phyloP scores from a whole-genome alignment of 2,888 invertebrate species.

The Parapristionchus giblindavisi region DNA sequence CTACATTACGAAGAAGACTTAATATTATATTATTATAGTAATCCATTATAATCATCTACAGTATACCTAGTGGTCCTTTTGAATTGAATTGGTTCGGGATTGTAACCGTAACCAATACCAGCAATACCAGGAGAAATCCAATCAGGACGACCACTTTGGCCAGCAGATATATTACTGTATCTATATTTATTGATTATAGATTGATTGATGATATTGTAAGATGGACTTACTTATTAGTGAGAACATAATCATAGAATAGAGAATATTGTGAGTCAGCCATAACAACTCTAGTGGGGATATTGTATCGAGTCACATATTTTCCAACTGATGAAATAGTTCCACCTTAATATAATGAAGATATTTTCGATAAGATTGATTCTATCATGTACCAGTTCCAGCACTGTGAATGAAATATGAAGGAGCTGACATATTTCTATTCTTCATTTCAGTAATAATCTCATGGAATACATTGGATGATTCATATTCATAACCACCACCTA shows the following conservation, averaged over 20 bases:
- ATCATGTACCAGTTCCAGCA: conserved; percentile 55
- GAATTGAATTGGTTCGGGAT: conserved; percentile 50
- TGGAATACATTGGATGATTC: conserved; percentile 63
- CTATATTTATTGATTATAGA: background rate
- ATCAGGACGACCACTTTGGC: background rate
- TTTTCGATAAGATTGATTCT: background rate
- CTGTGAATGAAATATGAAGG: conserved; percentile 61
- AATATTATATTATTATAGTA: background rate
- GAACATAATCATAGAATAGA: conserved; percentile 62
- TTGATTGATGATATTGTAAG: background rate
- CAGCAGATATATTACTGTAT: conserved; percentile 11
- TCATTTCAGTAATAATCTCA: conserved; percentile 56
- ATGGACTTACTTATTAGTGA: conserved; percentile 43
- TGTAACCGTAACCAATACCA: conserved; percentile 63
- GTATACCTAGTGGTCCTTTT: conserved; percentile 53
- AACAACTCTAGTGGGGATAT: conserved; percentile 54
- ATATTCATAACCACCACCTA: conserved; percentile 52
- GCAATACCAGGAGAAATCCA: conserved; percentile 62
- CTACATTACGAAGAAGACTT: conserved; percentile 57
- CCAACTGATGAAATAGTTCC: conserved; percentile 65
- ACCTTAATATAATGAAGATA: conserved; percentile 36
- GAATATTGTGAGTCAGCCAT: conserved; percentile 62
- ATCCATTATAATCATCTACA: background rate
- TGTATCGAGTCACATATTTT: conserved; percentile 57
- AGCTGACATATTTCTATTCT: conserved; percentile 39